Evolutionary conservation across 2,797 vertebrate species (phyloP).

Genomic region (Fistularia commersonii): DNA sequence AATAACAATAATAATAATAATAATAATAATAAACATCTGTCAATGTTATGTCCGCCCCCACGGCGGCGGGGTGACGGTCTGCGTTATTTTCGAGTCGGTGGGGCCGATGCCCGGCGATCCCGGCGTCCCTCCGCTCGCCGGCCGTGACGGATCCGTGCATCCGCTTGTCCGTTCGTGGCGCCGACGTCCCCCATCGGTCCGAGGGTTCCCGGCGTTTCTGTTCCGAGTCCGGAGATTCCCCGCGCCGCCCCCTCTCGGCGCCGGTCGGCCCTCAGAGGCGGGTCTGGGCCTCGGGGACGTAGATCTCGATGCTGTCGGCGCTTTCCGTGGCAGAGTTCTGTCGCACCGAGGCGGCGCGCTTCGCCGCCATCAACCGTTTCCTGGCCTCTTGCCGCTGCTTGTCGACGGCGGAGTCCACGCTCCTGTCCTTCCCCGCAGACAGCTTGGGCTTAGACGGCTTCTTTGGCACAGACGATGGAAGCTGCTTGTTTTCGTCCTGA

Average conservation of each 20-base stretch:
- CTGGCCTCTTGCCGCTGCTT: conserved; percentile 97
- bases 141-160: conserved; percentile 45
- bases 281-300: conserved; percentile 97
- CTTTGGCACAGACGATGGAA: conserved; percentile 90
- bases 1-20: conserved; percentile 66
- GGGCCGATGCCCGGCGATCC: conserved; percentile 43
- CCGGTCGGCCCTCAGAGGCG: conserved; percentile 84
- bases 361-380: conserved; percentile 95
- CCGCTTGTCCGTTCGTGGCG: conserved; percentile 2
- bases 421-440: conserved; percentile 85
- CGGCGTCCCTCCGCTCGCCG: conserved; percentile 22
- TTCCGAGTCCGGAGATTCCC: conserved; percentile 24
- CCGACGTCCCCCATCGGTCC: too few species aligned
- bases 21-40: conserved; percentile 74
- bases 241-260: conserved; percentile 9
- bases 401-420: conserved; percentile 85
- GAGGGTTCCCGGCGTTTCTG: too few species aligned
- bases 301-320: conserved; percentile 98
- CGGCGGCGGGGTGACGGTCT: conserved; percentile 53
- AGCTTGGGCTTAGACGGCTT: conserved; percentile 90
- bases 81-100: conserved; percentile 36
- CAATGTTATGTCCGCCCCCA: conserved; percentile 57
- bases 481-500: conserved; percentile 90
- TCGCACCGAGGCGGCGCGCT: conserved; percentile 91
- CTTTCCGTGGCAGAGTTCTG: conserved; percentile 99